These are phyloP conservation scores for Pocillopora meandrina DNA, from an alignment of 92 coral and sea anemone species.

Conservation along the genomic window DNA sequence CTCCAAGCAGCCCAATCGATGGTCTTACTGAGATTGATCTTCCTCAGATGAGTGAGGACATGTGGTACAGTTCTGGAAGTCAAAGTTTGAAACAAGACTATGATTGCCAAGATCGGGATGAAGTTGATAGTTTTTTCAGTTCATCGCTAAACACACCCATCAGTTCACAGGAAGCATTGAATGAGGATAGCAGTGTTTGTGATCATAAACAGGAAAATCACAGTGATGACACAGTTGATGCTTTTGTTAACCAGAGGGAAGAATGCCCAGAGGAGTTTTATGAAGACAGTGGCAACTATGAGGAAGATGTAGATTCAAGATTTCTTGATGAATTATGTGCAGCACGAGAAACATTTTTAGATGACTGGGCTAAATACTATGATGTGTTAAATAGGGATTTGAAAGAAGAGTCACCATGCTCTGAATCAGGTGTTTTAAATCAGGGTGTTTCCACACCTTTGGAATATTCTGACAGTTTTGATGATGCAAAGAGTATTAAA, in stretches of 20 bases:
- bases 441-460: not conserved
- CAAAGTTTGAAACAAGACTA: not conserved
- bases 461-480: not conserved
- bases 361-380: constrained; percentile 77
- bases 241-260: not conserved
- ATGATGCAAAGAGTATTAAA: not conserved
- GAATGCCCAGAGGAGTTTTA: not conserved
- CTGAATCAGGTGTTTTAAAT: not conserved
- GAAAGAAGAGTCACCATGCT: constrained; percentile 23
- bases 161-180: not conserved
- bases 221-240: not conserved
- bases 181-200: not conserved
- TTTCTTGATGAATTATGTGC: constrained; percentile 69
- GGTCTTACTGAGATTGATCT: constrained; percentile 59
- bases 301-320: constrained; percentile 51
- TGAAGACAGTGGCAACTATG: not conserved
- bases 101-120: not conserved
- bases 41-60: constrained; percentile 10
- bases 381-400: constrained; percentile 39
- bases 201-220: constrained; percentile 5
- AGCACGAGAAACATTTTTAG: constrained; percentile 58
- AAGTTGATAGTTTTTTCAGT: not conserved
- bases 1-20: constrained; percentile 38
- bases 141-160: not conserved
- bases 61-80: not conserved